Conservation (phyloP, 2,797 vertebrate genomes). For the Spea hammondii region DNA sequence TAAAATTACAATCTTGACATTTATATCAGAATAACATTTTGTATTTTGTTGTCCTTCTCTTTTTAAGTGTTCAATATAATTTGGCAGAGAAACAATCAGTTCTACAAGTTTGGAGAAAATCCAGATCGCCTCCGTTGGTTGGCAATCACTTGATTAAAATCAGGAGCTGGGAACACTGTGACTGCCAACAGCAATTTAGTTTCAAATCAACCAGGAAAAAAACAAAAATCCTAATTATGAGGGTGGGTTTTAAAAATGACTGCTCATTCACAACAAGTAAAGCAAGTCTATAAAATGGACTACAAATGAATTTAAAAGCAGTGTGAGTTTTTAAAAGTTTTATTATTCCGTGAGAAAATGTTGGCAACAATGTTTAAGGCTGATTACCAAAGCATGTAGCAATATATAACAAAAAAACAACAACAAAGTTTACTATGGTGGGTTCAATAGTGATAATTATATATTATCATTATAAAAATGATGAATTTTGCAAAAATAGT, state of each 20-base stretch:
- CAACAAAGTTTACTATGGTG: neutral
- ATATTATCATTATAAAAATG: no score
- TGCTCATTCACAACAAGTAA: slow-evolving; percentile 35
- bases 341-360: slow-evolving; percentile 28
- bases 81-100: slow-evolving; percentile 34
- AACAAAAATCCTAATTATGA: slow-evolving; percentile 42
- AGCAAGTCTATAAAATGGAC: slow-evolving; percentile 28
- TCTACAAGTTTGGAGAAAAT: slow-evolving; percentile 37
- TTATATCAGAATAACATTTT: slow-evolving; percentile 13
- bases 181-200: slow-evolving; percentile 39
- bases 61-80: slow-evolving; percentile 22
- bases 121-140: slow-evolving; percentile 37
- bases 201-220: slow-evolving; percentile 41
- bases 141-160: slow-evolving; percentile 40
- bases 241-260: slow-evolving; percentile 41
- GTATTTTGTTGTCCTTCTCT: slow-evolving; percentile 18
- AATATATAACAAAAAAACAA: neutral
- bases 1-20: neutral
- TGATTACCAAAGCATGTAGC: slow-evolving; percentile 21
- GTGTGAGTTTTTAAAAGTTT: slow-evolving; percentile 17
- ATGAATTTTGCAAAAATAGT: no score
- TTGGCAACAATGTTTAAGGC: slow-evolving; percentile 25
- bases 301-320: slow-evolving; percentile 28
- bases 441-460: neutral
- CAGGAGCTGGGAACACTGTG: slow-evolving; percentile 38